These are phyloP conservation scores for Trogon surrucura DNA, from an alignment of 2,113 vertebrate species.

Conservation along the genomic window DNA sequence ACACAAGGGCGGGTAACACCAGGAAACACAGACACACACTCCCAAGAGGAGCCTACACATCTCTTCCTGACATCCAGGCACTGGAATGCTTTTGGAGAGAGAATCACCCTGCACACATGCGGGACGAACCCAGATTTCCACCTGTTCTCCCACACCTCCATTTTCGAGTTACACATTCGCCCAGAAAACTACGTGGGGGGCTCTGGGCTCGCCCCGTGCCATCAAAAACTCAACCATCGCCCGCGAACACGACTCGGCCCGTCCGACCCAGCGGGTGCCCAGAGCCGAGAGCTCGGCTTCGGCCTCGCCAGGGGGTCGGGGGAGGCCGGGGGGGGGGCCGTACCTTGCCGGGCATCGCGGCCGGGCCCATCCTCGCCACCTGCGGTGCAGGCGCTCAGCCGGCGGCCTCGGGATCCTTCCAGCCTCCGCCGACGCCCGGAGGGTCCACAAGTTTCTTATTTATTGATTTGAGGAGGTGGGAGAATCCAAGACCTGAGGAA, in stretches of 20 bases:
- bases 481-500: neutral
- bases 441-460: conserved; percentile 14
- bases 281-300: rapidly evolving
- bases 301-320: neutral
- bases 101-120: neutral
- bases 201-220: neutral
- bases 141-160: neutral
- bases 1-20: neutral
- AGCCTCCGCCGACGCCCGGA: neutral
- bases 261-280: rapidly evolving
- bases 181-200: neutral
- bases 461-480: neutral
- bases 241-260: neutral
- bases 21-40: rapidly evolving
- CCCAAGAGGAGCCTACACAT: neutral
- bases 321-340: neutral
- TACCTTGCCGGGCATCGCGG: conserved; percentile 69
- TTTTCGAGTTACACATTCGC: neutral
- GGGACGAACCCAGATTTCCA: neutral
- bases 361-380: conserved; percentile 71
- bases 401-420: conserved; percentile 16
- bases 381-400: conserved; percentile 28
- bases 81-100: rapidly evolving
- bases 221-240: rapidly evolving
- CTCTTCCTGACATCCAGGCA: rapidly evolving